Evolutionary conservation across 2,113 vertebrate genomes (phyloP).

Genomic region (Verasper variegatus): DNA sequence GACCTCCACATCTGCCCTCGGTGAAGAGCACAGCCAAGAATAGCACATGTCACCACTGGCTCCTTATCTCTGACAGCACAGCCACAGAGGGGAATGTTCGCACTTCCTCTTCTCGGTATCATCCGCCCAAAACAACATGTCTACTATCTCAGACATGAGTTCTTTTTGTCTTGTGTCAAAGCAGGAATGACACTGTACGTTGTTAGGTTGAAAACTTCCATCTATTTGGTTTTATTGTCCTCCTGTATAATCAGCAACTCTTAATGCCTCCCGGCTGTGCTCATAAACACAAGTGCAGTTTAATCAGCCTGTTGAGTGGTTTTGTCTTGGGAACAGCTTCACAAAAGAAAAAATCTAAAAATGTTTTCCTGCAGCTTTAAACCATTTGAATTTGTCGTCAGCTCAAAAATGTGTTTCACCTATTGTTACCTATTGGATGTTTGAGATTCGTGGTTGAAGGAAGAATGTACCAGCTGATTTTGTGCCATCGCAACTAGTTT

Average conservation of each 20-base stretch:
- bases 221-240: neutral
- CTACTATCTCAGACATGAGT: neutral
- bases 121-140: slow-evolving; percentile 14
- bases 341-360: too few relatives aligned
- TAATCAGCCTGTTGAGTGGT: slow-evolving; percentile 5
- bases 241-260: neutral
- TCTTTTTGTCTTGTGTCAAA: neutral
- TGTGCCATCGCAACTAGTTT: too few relatives aligned
- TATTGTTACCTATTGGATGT: neutral
- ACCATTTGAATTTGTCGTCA: neutral
- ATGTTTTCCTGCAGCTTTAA: neutral
- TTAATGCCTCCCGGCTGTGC: neutral
- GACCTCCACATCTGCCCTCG: slow-evolving; percentile 27
- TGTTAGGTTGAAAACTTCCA: neutral
- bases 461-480: too few relatives aligned
- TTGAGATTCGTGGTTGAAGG: neutral
- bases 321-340: neutral
- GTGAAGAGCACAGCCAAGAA: slow-evolving; percentile 67
- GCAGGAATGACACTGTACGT: neutral
- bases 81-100: slow-evolving; percentile 33
- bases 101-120: slow-evolving; percentile 42
- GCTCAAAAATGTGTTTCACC: neutral
- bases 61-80: slow-evolving; percentile 74
- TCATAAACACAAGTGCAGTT: neutral
- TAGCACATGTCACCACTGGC: slow-evolving; percentile 52